phyloP scores from a whole-genome alignment of 1,140 invertebrate species.

The Brachionus asplanchnoidis region DNA sequence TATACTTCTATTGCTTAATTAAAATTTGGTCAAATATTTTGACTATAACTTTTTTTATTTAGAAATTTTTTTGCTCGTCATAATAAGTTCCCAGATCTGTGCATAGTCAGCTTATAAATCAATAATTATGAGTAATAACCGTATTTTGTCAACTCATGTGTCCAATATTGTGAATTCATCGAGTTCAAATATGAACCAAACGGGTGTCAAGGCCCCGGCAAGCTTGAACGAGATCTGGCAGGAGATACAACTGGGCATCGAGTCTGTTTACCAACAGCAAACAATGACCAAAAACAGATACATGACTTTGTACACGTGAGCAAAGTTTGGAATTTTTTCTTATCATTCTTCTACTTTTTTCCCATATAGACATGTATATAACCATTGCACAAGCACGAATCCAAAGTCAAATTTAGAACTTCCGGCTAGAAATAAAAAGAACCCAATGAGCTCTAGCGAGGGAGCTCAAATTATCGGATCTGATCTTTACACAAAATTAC shows the following conservation, averaged over 20 bases:
- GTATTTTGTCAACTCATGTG: conserved; percentile 11
- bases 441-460: neutral
- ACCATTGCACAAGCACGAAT: conserved; percentile 29
- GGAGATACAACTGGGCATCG: neutral
- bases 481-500: conserved; percentile 17
- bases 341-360: neutral
- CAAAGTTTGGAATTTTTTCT: neutral
- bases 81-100: neutral
- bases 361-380: conserved; percentile 22
- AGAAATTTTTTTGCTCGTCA: neutral
- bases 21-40: neutral
- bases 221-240: conserved; percentile 27
- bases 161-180: conserved; percentile 14
- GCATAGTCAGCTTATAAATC: neutral
- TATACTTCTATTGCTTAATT: neutral
- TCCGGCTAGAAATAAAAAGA: neutral
- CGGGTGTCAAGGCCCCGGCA: neutral
- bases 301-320: conserved; percentile 23
- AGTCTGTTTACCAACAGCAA: conserved; percentile 32
- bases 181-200: neutral
- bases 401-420: neutral
- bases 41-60: neutral
- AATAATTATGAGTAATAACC: neutral
- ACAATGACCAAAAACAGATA: conserved; percentile 25
- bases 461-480: conserved; percentile 32